Percentiles rank a stretch among this genome's conserved stretches.
Evolutionary conservation across 2,888 invertebrate species (phyloP).

Genomic region (Listrodromus nycthemerus): DNA sequence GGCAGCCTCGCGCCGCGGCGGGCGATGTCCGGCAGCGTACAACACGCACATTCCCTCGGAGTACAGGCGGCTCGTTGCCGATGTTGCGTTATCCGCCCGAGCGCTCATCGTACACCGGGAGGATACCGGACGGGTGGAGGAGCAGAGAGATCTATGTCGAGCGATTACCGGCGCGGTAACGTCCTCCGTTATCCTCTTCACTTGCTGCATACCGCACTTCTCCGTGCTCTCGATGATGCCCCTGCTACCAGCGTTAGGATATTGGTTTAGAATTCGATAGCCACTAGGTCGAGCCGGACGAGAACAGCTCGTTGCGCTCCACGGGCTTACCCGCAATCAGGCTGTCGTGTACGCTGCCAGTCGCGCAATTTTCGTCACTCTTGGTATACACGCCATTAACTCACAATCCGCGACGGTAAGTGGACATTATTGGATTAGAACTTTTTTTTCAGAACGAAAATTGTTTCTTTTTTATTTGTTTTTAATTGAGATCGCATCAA

Average conservation of each 20-base stretch:
- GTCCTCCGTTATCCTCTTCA: slow-evolving; percentile 60
- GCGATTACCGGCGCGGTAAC: slow-evolving; percentile 60
- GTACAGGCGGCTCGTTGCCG: slow-evolving; percentile 13
- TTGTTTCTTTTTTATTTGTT: too few species aligned
- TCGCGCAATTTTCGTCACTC: slow-evolving; percentile 59
- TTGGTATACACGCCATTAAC: slow-evolving; percentile 48
- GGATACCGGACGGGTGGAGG: not conserved
- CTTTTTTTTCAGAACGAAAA: not conserved
- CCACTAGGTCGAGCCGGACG: slow-evolving; percentile 49
- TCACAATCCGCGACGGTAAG: slow-evolving; percentile 40
- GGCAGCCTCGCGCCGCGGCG: slow-evolving; percentile 26
- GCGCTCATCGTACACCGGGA: slow-evolving; percentile 29
- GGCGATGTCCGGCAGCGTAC: slow-evolving; percentile 29
- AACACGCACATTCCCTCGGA: slow-evolving; percentile 38
- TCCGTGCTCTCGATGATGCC: slow-evolving; percentile 37
- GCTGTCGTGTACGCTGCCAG: slow-evolving; percentile 25
- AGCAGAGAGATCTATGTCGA: slow-evolving; percentile 49
- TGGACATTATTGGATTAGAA: slow-evolving; percentile 14
- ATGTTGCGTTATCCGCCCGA: slow-evolving; percentile 48
- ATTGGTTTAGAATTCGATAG: slow-evolving; percentile 78
- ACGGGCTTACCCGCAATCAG: slow-evolving; percentile 56
- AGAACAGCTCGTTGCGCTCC: slow-evolving; percentile 28
- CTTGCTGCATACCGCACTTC: slow-evolving; percentile 31
- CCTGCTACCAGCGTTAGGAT: slow-evolving; percentile 67
- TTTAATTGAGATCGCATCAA: too few species aligned